phyloP scores from a whole-genome alignment of 2,888 invertebrate genomes.

The Lasioglossum morio region DNA sequence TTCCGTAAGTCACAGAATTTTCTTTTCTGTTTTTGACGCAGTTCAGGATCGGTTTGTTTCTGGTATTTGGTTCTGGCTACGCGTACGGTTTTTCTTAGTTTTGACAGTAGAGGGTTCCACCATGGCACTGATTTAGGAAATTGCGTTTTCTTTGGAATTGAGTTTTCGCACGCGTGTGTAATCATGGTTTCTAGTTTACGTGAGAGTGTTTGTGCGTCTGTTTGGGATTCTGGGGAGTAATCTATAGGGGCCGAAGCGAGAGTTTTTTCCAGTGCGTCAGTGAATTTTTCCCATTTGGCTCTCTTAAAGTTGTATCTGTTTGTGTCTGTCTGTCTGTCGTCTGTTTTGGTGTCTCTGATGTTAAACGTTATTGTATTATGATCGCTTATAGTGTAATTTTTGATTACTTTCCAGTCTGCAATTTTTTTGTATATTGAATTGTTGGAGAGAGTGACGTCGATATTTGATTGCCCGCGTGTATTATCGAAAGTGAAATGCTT shows the following conservation, averaged over 20 bases:
- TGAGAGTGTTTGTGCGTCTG: neutral
- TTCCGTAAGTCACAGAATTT: no score
- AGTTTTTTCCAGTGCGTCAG: no score
- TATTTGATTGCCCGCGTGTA: neutral
- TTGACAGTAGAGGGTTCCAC: no score
- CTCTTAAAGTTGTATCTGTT: neutral
- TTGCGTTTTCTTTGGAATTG: neutral
- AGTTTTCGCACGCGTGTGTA: neutral
- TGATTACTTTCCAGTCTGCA: neutral
- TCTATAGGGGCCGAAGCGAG: no score
- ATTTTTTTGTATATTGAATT: neutral
- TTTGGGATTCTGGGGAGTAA: neutral
- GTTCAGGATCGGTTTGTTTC: no score
- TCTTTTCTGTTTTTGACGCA: no score
- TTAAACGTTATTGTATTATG: slow-evolving; percentile 17
- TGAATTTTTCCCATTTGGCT: neutral
- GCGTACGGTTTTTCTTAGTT: no score
- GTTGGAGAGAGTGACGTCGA: neutral
- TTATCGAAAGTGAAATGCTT: neutral
- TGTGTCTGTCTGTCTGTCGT: neutral
- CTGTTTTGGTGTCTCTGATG: no score
- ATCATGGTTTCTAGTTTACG: neutral
- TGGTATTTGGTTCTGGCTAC: no score
- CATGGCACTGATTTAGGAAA: no score
- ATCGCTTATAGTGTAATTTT: neutral